Conservation (phyloP, 2,797 vertebrate species). For the Antrozous pallidus region DNA sequence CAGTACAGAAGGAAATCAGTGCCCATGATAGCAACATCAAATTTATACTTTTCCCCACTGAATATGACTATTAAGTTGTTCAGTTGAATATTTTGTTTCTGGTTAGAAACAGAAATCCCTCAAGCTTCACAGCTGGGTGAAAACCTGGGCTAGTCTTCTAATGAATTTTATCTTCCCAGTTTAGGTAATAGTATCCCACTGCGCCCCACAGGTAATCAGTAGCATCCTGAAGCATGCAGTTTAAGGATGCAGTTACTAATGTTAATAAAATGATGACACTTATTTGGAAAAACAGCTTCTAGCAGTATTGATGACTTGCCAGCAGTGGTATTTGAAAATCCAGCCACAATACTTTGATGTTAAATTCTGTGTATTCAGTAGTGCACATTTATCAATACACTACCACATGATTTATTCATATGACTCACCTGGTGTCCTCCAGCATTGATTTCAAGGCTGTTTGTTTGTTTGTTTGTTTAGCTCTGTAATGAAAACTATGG, state of each 20-base stretch:
- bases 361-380: slow-evolving; percentile 23
- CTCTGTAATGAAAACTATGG: slow-evolving; percentile 25
- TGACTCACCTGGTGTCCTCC: not conserved
- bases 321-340: not conserved
- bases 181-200: not conserved
- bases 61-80: slow-evolving; percentile 4
- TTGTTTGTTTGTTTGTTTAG: slow-evolving; percentile 31
- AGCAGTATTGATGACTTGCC: not conserved
- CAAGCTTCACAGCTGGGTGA: not conserved
- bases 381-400: not conserved
- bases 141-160: not conserved
- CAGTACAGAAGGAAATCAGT: not conserved
- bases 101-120: slow-evolving; percentile 5
- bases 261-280: slow-evolving; percentile 19
- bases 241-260: not conserved
- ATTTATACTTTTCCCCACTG: slow-evolving; percentile 41
- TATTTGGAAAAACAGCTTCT: slow-evolving; percentile 11
- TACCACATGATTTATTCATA: slow-evolving; percentile 45
- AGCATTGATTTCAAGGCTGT: slow-evolving; percentile 22
- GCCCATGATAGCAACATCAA: not conserved
- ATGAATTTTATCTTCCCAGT: slow-evolving; percentile 5
- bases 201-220: not conserved
- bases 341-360: not conserved
- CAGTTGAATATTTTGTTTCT: not conserved
- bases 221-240: not conserved